A percentile compares a stretch with the other conserved stretches of the same genome.
Evolutionary conservation across 2,113 vertebrate genomes (phyloP).

Genomic region (Amblyornis subalaris): DNA sequence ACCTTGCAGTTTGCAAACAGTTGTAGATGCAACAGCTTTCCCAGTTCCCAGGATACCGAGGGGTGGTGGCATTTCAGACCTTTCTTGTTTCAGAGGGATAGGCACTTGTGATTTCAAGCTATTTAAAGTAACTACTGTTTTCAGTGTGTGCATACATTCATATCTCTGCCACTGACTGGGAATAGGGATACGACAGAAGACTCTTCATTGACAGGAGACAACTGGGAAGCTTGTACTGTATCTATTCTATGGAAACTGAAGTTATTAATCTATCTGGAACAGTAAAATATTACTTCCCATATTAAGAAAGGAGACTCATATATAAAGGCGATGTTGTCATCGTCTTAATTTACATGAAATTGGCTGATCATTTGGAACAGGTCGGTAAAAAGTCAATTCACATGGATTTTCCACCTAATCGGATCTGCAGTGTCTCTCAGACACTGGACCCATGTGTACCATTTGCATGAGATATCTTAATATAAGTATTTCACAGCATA

Average conservation of each 20-base stretch:
- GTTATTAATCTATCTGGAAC: neutral
- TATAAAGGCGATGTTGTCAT: neutral
- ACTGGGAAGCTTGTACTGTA: neutral
- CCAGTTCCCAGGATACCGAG: neutral
- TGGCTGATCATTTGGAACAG: neutral
- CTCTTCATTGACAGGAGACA: neutral
- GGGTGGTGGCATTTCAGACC: neutral
- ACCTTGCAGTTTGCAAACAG: neutral
- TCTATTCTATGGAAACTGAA: neutral
- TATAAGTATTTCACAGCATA: neutral
- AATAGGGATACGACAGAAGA: neutral
- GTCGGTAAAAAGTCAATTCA: neutral
- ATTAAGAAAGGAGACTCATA: neutral
- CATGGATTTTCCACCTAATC: neutral
- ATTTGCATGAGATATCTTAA: slow-evolving; percentile 12
- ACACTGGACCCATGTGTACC: neutral
- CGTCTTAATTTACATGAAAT: neutral
- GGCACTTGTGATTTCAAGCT: neutral
- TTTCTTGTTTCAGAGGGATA: neutral
- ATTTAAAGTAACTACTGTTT: neutral
- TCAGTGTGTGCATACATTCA: neutral
- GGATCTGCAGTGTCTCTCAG: neutral
- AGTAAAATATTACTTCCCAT: neutral
- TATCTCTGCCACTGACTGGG: neutral
- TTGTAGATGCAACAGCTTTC: neutral